Conservation (phyloP, 2,113 vertebrate species). For the Meles meles region DNA sequence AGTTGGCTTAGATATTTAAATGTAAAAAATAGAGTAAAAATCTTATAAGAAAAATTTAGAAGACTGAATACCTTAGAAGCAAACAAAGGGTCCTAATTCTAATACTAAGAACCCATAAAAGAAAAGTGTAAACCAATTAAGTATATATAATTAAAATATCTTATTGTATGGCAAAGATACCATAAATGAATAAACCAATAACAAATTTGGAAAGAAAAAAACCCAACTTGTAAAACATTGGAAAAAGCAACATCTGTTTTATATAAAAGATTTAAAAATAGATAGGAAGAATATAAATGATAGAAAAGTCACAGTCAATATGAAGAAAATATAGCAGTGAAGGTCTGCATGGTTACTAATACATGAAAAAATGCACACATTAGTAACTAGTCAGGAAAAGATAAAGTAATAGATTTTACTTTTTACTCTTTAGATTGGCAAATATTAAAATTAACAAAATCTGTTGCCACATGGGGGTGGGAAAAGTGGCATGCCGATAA, state of each 20-base stretch:
- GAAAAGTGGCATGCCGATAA: not conserved
- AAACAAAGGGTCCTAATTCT: not conserved
- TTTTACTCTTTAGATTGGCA: not conserved
- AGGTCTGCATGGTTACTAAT: not conserved
- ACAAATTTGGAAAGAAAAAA: not conserved
- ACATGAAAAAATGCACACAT: not conserved
- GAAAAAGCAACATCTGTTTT: not conserved
- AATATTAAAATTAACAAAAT: slow-evolving; percentile 27
- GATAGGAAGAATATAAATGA: not conserved
- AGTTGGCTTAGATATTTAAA: not conserved
- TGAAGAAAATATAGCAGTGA: not conserved
- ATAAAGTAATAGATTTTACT: not conserved
- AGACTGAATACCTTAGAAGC: not conserved
- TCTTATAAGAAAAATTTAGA: not conserved
- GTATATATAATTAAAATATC: not conserved
- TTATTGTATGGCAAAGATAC: not conserved
- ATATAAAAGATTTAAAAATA: not conserved
- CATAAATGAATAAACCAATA: not conserved
- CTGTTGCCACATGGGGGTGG: not conserved
- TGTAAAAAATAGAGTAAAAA: not conserved
- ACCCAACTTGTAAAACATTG: not conserved
- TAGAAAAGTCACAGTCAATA: not conserved
- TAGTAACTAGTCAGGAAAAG: not conserved
- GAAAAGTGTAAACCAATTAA: not conserved
- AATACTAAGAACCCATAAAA: not conserved